phyloP scores from a whole-genome alignment of 1,140 invertebrate genomes.

The Ganaspis sp. region DNA sequence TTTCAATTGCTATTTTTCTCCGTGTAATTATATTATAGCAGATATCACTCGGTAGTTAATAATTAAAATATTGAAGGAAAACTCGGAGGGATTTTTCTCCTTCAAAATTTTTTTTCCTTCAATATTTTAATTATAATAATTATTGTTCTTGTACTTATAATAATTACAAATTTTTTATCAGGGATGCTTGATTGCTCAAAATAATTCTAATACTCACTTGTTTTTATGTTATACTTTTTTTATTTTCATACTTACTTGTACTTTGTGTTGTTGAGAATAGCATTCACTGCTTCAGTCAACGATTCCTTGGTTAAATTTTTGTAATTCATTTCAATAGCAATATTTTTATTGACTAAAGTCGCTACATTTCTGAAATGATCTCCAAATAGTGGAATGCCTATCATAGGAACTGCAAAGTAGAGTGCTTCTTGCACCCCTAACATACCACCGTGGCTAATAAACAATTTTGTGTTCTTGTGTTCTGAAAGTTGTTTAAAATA shows the following conservation, averaged over 20 bases:
- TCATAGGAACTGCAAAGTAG: conserved; percentile 53
- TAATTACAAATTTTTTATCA: too few species aligned
- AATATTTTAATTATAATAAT: too few species aligned
- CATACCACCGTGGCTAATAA: conserved; percentile 75
- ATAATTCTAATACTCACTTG: too few species aligned
- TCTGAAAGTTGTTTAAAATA: conserved; percentile 26
- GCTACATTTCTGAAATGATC: conserved; percentile 67
- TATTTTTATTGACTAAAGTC: conserved; percentile 41
- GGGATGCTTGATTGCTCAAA: too few species aligned
- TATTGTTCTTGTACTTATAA: too few species aligned
- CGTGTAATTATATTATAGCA: too few species aligned
- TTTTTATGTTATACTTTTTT: not conserved
- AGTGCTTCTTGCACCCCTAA: conserved; percentile 72
- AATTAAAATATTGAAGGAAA: too few species aligned
- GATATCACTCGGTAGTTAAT: too few species aligned
- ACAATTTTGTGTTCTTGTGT: conserved; percentile 57
- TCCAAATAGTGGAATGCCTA: conserved; percentile 69
- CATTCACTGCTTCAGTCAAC: not conserved
- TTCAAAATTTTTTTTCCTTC: too few species aligned
- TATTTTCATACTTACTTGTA: not conserved
- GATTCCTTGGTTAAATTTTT: not conserved
- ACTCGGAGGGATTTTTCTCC: too few species aligned
- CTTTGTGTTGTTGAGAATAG: not conserved
- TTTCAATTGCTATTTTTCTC: too few species aligned
- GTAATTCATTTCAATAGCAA: not conserved